These are phyloP conservation scores for Onychomys torridus DNA, from an alignment of 2,797 vertebrate species.

Conservation along the genomic window DNA sequence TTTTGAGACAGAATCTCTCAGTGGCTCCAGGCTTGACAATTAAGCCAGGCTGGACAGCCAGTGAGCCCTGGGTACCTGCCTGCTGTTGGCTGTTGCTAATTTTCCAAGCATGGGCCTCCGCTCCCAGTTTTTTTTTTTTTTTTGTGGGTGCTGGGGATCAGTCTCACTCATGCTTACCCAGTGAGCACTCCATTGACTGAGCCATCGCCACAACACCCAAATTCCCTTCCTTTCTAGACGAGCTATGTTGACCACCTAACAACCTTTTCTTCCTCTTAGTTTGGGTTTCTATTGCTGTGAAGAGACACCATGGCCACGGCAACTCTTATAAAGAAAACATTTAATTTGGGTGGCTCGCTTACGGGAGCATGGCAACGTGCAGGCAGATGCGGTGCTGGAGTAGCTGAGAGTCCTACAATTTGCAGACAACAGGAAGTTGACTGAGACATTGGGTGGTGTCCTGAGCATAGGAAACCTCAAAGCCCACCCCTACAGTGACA, in stretches of 20 bases:
- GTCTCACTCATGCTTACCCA: not conserved
- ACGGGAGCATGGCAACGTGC: rapidly evolving
- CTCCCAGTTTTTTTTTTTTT: not conserved
- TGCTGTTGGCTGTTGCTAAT: not conserved
- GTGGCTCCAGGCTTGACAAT: not conserved
- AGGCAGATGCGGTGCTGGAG: not conserved
- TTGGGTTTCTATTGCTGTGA: not conserved
- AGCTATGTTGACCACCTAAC: not conserved
- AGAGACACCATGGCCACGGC: not conserved
- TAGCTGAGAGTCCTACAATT: not conserved
- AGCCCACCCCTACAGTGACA: not conserved
- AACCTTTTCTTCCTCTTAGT: not conserved
- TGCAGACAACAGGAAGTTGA: not conserved
- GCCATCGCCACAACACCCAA: not conserved
- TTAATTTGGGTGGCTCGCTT: not conserved
- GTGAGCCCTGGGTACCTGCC: not conserved
- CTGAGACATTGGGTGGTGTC: not conserved
- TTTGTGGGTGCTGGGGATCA: not conserved
- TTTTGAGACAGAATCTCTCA: not conserved
- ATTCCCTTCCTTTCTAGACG: not conserved
- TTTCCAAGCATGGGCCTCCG: not conserved
- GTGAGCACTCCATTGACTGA: not conserved
- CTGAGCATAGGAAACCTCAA: not conserved
- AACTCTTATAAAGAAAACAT: not conserved
- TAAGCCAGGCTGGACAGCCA: not conserved